phyloP scores from a whole-genome alignment of 1,140 invertebrate species.

The Monochamus saltuarius region DNA sequence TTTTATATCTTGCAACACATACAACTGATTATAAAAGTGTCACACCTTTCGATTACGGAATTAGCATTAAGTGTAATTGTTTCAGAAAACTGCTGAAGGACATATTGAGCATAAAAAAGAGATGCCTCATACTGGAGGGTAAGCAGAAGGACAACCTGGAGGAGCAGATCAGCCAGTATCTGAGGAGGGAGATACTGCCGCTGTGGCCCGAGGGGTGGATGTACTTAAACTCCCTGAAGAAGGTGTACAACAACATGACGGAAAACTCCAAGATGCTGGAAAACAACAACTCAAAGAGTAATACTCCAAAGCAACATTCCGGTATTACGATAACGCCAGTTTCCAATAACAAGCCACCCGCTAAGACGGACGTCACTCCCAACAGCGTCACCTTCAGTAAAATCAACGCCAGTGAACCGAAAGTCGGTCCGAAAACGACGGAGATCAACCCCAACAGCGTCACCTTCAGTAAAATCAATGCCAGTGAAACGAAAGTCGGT shows the following conservation, averaged over 20 bases:
- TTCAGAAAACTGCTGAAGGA: conserved; percentile 45
- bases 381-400: conserved; percentile 35
- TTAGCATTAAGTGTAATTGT: conserved; percentile 11
- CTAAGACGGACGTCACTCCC: conserved; percentile 24
- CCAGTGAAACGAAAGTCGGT: conserved; percentile 18
- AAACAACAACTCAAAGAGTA: neutral
- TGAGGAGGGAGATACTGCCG: conserved; percentile 41
- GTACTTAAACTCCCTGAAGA: conserved; percentile 44
- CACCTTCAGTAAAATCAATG: conserved; percentile 32
- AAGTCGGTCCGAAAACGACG: neutral
- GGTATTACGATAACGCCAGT: conserved; percentile 35
- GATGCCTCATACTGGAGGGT: conserved; percentile 44
- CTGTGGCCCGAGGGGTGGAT: conserved; percentile 52
- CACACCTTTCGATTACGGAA: too few relatives aligned
- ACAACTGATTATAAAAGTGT: too few relatives aligned
- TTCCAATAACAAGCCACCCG: conserved; percentile 14
- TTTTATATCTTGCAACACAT: too few relatives aligned
- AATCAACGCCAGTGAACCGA: conserved; percentile 17
- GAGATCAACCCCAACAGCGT: conserved; percentile 28
- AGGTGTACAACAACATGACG: conserved; percentile 34
- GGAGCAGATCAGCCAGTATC: conserved; percentile 38
- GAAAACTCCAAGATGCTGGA: conserved; percentile 19
- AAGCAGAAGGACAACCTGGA: conserved; percentile 46
- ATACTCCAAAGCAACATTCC: conserved; percentile 18
- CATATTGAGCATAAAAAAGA: conserved; percentile 45